Percentiles rank a stretch among this genome's conserved stretches.
Evolutionary conservation across 2,113 vertebrate genomes (phyloP).

Genomic region (Dryoscopus gambensis): DNA sequence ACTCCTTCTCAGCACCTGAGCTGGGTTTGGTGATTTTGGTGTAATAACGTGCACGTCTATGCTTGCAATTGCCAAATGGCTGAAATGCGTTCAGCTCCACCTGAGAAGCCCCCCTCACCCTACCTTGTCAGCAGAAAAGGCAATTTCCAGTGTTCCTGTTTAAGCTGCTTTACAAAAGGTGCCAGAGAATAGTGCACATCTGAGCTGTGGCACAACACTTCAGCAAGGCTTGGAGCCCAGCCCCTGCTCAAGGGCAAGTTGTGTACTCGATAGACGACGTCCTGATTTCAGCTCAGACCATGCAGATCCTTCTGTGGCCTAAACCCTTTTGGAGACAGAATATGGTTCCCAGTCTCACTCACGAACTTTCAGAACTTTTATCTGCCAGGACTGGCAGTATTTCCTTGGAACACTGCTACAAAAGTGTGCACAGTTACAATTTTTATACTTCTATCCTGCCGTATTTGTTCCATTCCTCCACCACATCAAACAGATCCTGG

Average conservation of each 20-base stretch:
- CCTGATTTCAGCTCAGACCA: background rate
- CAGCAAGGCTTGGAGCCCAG: background rate
- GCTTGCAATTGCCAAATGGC: background rate
- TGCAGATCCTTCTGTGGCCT: background rate
- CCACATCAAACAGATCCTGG: background rate
- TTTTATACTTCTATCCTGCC: background rate
- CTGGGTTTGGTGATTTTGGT: background rate
- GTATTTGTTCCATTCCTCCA: background rate
- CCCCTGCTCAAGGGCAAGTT: background rate
- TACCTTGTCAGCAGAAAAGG: background rate
- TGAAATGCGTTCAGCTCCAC: background rate
- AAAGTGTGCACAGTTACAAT: background rate
- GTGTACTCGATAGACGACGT: background rate
- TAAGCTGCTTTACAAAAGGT: background rate
- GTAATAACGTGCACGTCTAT: rapidly evolving
- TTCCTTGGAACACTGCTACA: background rate
- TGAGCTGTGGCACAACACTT: background rate
- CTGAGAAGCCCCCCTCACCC: background rate
- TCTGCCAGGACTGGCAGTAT: background rate
- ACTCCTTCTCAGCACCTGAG: background rate
- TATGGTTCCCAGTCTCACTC: background rate
- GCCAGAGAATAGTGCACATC: background rate
- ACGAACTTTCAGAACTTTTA: background rate
- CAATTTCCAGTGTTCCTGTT: background rate
- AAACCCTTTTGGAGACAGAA: background rate